A percentile compares a stretch with the other conserved stretches of the same genome.
These are phyloP conservation scores for Cacoxenus indagator DNA, from an alignment of 2,888 invertebrate species.

Conservation along the genomic window DNA sequence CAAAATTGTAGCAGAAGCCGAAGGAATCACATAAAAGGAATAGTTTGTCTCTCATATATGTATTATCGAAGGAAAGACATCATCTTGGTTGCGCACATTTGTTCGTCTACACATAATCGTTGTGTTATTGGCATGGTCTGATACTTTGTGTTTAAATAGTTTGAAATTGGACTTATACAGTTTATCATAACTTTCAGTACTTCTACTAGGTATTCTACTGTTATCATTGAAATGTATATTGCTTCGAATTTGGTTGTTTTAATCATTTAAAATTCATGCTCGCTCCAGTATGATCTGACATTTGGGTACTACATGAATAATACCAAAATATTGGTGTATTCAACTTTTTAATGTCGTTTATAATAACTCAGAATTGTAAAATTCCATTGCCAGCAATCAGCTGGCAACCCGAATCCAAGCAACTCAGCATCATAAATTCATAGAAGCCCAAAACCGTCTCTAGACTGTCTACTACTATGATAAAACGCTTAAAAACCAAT, in stretches of 20 bases:
- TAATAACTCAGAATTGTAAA: too few species aligned
- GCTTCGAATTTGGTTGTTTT: constrained; percentile 28
- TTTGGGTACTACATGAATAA: constrained; percentile 33
- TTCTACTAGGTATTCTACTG: constrained; percentile 34
- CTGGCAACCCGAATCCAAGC: too few species aligned
- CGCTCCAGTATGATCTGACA: constrained; percentile 36
- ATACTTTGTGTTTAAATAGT: constrained; percentile 37
- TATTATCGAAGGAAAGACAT: constrained; percentile 36
- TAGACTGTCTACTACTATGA: too few species aligned
- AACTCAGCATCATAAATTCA: too few species aligned
- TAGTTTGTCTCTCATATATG: constrained; percentile 26
- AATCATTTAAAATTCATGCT: constrained; percentile 36
- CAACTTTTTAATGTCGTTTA: too few species aligned
- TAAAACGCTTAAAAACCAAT: too few species aligned
- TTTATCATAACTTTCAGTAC: constrained; percentile 33
- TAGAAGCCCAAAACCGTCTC: too few species aligned
- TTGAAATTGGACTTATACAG: constrained; percentile 35
- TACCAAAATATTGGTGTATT: constrained; percentile 35
- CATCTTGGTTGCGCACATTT: constrained; percentile 40
- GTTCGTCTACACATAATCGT: constrained; percentile 39
- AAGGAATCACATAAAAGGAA: constrained; percentile 35
- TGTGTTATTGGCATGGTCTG: constrained; percentile 21
- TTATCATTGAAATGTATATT: constrained; percentile 44
- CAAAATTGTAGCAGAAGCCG: constrained; percentile 40
- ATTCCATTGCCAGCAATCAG: too few species aligned